Conservation (phyloP, 1,140 invertebrate species). For the Lerema accius region DNA sequence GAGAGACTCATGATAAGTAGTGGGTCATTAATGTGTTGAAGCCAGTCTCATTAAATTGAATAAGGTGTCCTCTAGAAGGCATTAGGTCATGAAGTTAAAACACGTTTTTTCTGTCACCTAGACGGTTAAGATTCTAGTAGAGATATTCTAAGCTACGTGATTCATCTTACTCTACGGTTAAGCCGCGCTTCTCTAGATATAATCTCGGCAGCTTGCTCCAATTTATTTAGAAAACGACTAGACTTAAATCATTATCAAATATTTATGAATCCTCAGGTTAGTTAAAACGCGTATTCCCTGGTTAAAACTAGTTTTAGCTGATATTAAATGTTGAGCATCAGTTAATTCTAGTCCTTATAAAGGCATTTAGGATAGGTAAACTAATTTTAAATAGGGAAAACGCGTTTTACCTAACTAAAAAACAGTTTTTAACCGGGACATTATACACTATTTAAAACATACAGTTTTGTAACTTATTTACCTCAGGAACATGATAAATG, state of each 20-base stretch:
- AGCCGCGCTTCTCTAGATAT: neutral
- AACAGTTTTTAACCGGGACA: neutral
- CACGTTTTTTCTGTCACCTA: conserved; percentile 4
- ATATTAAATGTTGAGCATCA: neutral
- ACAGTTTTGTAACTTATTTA: too few species aligned
- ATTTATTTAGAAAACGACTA: neutral
- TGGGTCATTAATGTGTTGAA: too few species aligned
- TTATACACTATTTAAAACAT: too few species aligned
- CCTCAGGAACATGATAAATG: too few species aligned
- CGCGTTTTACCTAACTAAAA: neutral
- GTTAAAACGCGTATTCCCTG: conserved; percentile 23
- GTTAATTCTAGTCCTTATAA: neutral
- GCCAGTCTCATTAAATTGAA: too few species aligned
- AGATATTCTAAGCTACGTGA: conserved; percentile 17
- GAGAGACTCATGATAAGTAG: too few species aligned
- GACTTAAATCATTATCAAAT: neutral
- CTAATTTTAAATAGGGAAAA: neutral
- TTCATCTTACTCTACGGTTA: neutral
- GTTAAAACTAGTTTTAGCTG: conserved; percentile 14
- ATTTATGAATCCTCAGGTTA: too few species aligned
- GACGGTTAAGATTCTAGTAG: conserved; percentile 4
- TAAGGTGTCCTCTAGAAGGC: too few species aligned
- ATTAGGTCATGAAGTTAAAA: too few species aligned
- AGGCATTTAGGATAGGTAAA: neutral
- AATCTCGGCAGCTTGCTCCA: neutral